These are phyloP conservation scores for Lates calcarifer DNA, from an alignment of 2,113 vertebrate genomes.

Conservation along the genomic window DNA sequence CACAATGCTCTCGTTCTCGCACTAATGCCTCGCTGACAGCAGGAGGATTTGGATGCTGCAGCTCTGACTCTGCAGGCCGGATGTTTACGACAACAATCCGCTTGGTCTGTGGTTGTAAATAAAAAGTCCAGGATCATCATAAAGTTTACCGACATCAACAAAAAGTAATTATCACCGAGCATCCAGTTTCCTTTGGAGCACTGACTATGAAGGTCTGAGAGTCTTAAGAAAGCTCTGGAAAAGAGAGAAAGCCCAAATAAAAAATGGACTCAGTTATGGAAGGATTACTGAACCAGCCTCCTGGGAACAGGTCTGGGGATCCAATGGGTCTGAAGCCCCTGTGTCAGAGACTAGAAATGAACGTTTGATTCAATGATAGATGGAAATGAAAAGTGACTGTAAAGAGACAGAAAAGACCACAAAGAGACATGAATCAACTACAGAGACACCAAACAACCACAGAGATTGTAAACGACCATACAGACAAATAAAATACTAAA, in stretches of 20 bases:
- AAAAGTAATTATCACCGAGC: neutral
- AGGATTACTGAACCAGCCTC: no score
- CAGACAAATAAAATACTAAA: no score
- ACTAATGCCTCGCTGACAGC: conserved; percentile 42
- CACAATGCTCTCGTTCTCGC: conserved; percentile 25
- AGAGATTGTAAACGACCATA: no score
- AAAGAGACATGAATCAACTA: no score
- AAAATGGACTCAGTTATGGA: no score
- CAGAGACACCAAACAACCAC: no score
- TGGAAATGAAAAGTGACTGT: no score
- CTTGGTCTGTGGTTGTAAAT: conserved; percentile 18
- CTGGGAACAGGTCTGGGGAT: no score
- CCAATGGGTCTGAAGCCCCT: no score
- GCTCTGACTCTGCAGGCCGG: conserved; percentile 37
- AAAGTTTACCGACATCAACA: neutral
- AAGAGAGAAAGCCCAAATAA: neutral
- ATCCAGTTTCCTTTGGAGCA: neutral
- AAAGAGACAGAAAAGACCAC: no score
- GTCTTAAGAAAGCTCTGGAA: neutral
- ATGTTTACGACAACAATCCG: conserved; percentile 33
- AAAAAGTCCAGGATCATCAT: conserved; percentile 22
- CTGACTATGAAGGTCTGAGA: neutral
- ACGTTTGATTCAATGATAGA: no score
- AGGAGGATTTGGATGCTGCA: conserved; percentile 28
- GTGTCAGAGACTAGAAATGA: no score